Evolutionary conservation across 1,140 invertebrate genomes (phyloP).

Genomic region (Chymomyza costata): DNA sequence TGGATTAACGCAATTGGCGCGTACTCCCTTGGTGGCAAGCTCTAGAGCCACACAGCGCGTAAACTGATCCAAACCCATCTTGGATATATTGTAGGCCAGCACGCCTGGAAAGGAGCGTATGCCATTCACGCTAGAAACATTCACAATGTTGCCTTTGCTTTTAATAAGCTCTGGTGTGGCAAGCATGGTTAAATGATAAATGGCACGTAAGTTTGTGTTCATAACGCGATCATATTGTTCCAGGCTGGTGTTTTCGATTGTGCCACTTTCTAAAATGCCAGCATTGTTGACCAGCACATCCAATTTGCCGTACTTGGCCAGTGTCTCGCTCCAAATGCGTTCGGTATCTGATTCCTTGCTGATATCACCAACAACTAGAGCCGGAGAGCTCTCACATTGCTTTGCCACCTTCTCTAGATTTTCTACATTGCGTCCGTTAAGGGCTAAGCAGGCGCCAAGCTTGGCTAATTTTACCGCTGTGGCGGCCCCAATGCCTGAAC

Average conservation of each 20-base stretch:
- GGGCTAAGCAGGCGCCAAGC: conserved; percentile 81
- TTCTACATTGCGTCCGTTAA: conserved; percentile 84
- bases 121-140: conserved; percentile 94
- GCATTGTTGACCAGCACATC: conserved; percentile 92
- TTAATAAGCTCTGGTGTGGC: conserved; percentile 88
- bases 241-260: conserved; percentile 88
- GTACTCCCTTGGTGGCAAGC: conserved; percentile 85
- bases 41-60: conserved; percentile 89
- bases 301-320: conserved; percentile 83
- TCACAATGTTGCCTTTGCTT: conserved; percentile 91
- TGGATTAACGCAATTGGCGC: conserved; percentile 92
- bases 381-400: conserved; percentile 53
- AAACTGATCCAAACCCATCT: conserved; percentile 92
- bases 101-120: conserved; percentile 86
- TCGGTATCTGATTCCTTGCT: conserved; percentile 85
- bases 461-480: conserved; percentile 88
- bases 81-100: conserved; percentile 91
- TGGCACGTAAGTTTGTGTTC: conserved; percentile 88
- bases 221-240: conserved; percentile 90
- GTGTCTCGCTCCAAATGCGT: conserved; percentile 82
- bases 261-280: conserved; percentile 87
- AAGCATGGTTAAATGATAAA: conserved; percentile 90
- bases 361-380: conserved; percentile 78
- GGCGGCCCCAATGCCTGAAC: conserved; percentile 90
- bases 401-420: conserved; percentile 45